These are phyloP conservation scores for Cyprinodon variegatus DNA, from an alignment of 2,113 vertebrate species.

Conservation along the genomic window DNA sequence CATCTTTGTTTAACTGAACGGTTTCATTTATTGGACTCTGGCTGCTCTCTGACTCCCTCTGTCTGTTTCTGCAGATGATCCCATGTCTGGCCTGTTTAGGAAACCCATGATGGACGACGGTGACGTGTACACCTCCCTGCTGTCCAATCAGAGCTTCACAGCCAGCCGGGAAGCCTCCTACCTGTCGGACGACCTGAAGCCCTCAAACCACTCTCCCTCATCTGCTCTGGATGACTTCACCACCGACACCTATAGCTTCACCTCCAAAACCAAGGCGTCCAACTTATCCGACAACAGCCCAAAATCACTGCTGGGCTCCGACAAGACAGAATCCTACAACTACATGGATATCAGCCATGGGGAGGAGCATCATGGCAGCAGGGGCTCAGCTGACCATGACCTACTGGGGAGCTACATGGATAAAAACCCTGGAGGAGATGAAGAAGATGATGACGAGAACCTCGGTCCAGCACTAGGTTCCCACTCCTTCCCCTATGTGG, in stretches of 20 bases:
- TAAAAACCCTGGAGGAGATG: slow-evolving; percentile 64
- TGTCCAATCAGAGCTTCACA: slow-evolving; percentile 83
- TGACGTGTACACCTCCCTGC: slow-evolving; percentile 91
- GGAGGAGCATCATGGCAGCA: slow-evolving; percentile 79
- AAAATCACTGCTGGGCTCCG: slow-evolving; percentile 83
- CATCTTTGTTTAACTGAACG: slow-evolving; percentile 45
- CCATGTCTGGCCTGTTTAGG: slow-evolving; percentile 74
- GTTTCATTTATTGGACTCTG: slow-evolving; percentile 42
- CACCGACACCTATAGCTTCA: slow-evolving; percentile 83
- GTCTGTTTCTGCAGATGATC: slow-evolving; percentile 78
- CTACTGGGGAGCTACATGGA: slow-evolving; percentile 70
- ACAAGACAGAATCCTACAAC: slow-evolving; percentile 90
- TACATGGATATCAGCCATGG: slow-evolving; percentile 95
- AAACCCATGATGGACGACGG: slow-evolving; percentile 80
- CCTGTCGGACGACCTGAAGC: slow-evolving; percentile 83
- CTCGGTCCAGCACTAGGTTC: slow-evolving; percentile 75
- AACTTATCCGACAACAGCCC: slow-evolving; percentile 77
- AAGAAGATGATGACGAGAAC: slow-evolving; percentile 70
- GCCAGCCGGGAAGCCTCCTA: slow-evolving; percentile 83
- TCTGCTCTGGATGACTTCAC: slow-evolving; percentile 80
- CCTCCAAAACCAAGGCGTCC: slow-evolving; percentile 89
- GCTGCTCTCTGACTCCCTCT: slow-evolving; percentile 38
- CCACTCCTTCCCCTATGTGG: slow-evolving; percentile 83
- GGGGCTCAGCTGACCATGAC: slow-evolving; percentile 67
- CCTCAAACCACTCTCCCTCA: slow-evolving; percentile 50